Evolutionary conservation across 1,140 invertebrate genomes (phyloP), one percentile per base, ranked within the genome.

Genomic region (Helicoverpa zea): DNA sequence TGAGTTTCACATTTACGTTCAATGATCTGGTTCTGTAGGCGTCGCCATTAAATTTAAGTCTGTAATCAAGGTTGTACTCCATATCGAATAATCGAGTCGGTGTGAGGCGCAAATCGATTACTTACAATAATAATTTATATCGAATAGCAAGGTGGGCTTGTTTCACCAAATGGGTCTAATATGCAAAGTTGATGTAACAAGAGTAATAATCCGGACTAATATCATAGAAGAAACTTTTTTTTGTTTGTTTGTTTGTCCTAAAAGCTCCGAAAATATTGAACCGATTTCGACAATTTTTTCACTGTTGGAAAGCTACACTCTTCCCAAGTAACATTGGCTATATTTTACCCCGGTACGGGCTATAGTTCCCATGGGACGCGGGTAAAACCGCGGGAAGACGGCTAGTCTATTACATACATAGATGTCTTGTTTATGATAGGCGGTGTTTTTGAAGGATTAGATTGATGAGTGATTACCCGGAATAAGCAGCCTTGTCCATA

Each of bases 11-110:
- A 77, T 77, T 64, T 77, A 61, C 35, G 75, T 77, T 77, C 51
- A 52, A 66, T 61, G 16, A 77, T 77, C 61, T 77, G 75, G 59
- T 77, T 30, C 59, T 76, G 74, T 76, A 76, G 74, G 74, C 58
- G 74, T 76, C 35, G n/a, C 18, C 43, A 76, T 61, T 63, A 61
- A 64, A 66, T 77, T 64, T 64, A 70, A 70, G 18, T 54, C 66
- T 64, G 59, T 16, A 77, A 64, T 64, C 47, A 77, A 66, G 75
- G 61, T 51, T 43, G n/a, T 16, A 64, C 61, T 70, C 66, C 49
- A 52, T 29, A 52, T 51, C 49, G 49, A 54, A 52, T 70, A 49
- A 75, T 61, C 73, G 73, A 75, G n/a, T 51, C 75, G 43, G 64
- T n/a, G 58, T n/a, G 43, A 77, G 35, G 11, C 12, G 43, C 3